Conservation (phyloP, 2,888 invertebrate genomes). For the Machimus rusticus region DNA sequence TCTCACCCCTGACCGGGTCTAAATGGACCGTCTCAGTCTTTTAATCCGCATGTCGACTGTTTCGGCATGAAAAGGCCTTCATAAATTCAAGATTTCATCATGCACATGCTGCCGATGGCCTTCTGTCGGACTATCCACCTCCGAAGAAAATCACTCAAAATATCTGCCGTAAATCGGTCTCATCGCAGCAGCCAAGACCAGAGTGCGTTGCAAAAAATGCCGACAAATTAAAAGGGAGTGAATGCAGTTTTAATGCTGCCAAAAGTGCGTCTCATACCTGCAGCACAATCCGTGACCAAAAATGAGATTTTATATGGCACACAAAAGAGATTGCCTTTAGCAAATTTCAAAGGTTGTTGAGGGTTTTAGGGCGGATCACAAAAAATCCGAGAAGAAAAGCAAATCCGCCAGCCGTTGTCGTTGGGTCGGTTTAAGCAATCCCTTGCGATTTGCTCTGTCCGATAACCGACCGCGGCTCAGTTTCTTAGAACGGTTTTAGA, state of each 20-base stretch:
- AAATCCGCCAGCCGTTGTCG: neutral
- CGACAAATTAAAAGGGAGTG: conserved; percentile 33
- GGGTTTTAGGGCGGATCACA: neutral
- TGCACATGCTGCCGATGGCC: neutral
- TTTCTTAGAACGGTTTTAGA: neutral
- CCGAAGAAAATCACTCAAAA: neutral
- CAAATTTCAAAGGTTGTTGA: neutral
- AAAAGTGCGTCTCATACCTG: neutral
- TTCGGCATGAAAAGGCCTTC: neutral
- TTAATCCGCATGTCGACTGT: neutral
- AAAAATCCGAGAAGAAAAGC: neutral
- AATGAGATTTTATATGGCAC: conserved; percentile 13
- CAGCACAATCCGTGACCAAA: neutral
- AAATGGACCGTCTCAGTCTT: neutral
- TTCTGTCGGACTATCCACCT: neutral
- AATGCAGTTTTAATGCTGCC: conserved; percentile 1
- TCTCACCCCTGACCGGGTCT: neutral
- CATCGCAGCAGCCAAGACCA: neutral
- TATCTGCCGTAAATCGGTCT: neutral
- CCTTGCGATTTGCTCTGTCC: neutral
- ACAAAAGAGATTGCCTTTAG: conserved; percentile 10
- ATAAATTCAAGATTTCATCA: conserved; percentile 6
- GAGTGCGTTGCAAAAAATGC: neutral
- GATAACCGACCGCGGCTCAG: neutral
- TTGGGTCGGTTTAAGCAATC: neutral